Evolutionary conservation across 1,140 invertebrate genomes (phyloP).

Genomic region (Drosophila lacteicornis): DNA sequence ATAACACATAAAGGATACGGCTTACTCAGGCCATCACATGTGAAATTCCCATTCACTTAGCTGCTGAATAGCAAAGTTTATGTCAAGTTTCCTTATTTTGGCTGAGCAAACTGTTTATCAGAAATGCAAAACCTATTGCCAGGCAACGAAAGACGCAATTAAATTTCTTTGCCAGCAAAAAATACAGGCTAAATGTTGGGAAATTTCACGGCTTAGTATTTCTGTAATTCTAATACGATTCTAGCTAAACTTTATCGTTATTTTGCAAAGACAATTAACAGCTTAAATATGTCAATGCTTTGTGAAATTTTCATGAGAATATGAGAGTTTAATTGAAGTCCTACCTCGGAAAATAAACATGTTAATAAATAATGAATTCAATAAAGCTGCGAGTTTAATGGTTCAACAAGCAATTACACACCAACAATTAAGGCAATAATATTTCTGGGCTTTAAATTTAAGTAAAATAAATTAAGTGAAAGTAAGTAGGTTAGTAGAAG

Average conservation of each 20-base stretch:
- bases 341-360: not conserved
- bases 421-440: too few species aligned
- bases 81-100: not conserved
- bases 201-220: not conserved
- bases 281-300: not conserved
- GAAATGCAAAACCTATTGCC: not conserved
- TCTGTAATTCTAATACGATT: not conserved
- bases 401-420: not conserved
- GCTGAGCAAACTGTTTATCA: not conserved
- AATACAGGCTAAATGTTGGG: too few species aligned
- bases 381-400: not conserved
- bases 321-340: not conserved
- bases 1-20: not conserved
- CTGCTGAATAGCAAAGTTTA: constrained; percentile 2
- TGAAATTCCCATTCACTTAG: not conserved
- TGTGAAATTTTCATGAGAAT: not conserved
- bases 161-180: not conserved
- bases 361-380: not conserved
- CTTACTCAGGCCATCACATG: not conserved
- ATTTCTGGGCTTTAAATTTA: too few species aligned
- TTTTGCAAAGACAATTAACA: not conserved
- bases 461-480: too few species aligned
- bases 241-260: not conserved
- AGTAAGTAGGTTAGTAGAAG: too few species aligned
- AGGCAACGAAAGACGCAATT: not conserved